Conservation (phyloP, 2,888 invertebrate genomes). For the Drosophila greeni region DNA sequence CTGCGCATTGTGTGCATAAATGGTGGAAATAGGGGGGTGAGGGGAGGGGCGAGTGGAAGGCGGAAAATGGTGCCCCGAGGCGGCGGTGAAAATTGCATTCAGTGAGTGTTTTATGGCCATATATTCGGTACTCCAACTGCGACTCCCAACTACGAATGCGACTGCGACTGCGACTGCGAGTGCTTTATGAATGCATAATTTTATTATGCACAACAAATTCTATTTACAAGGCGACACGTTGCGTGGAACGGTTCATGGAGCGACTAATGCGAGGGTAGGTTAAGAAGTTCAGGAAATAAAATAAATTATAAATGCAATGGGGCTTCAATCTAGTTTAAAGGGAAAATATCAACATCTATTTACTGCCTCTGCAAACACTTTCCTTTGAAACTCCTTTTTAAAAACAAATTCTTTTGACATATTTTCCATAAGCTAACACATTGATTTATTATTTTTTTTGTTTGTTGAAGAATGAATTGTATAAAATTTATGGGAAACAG, state of each 20-base stretch:
- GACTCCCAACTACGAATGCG: slow-evolving; percentile 2
- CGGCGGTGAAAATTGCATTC: slow-evolving; percentile 32
- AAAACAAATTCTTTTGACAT: too few species aligned
- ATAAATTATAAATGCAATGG: not conserved
- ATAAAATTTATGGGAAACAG: not conserved
- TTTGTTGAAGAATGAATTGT: too few species aligned
- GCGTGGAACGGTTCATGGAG: slow-evolving; percentile 31
- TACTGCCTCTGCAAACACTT: too few species aligned
- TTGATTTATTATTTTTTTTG: not conserved
- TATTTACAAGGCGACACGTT: slow-evolving; percentile 46
- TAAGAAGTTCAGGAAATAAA: not conserved
- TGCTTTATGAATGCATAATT: slow-evolving; percentile 53
- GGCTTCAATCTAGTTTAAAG: too few species aligned
- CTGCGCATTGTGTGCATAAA: slow-evolving; percentile 15
- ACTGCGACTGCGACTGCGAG: slow-evolving; percentile 4
- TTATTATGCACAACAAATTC: slow-evolving; percentile 54
- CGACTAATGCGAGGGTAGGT: slow-evolving; percentile 28
- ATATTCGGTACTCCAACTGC: slow-evolving; percentile 20
- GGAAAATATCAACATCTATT: too few species aligned
- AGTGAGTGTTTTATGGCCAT: slow-evolving; percentile 40
- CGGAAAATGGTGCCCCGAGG: slow-evolving; percentile 1
- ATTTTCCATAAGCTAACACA: not conserved
- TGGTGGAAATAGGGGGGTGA: not conserved
- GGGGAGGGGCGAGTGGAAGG: too few species aligned
- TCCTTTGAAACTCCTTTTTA: too few species aligned